Evolutionary conservation across 2,113 vertebrate genomes (phyloP), one percentile per base, ranked within the genome.

Genomic region (Hemiscyllium ocellatum): DNA sequence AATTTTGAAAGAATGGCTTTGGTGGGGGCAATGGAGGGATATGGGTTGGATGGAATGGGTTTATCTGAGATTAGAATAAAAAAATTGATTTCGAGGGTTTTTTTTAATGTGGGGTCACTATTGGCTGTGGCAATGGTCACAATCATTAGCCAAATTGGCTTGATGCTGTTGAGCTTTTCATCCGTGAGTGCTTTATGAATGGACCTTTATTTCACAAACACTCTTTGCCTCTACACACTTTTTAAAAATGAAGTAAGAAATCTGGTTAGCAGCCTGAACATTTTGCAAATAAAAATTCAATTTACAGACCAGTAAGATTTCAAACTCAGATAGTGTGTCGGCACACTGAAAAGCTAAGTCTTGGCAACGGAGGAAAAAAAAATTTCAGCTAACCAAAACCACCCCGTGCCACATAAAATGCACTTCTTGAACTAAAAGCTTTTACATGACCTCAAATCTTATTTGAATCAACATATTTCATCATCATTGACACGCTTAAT

Each of bases 401-500:
- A 33, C 37, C 89, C 52, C 1, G n/a, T 33, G 52, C 50, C 52
- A 61, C 29, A 90, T 33, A 90, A 24, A 90, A 61, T 61, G 5
- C 26, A 22, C 17, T 7, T 42, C 78, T 4, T 42, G 17, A 42
- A 19, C 19, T 37, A 56, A 65, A 4, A 33, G 13, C 52, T 91
- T 65, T 91, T 91, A 61, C 65, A 19, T 7, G 15, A 20, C 12
- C 52, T 90, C 29, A 61, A 90, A 90, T 12, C 86, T 90, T 6
- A 91, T 91, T 66, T 66, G 37, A 91, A 91, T 65, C 56, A 91
- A 66, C 65, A 91, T 66, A 65, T 91, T 66, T 91, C 89, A 66
- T 6, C 65, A 22, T 91, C 17, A 91, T 65, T 33, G 89, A 66
- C 37, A n/a, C 20, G 65, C 13, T 83, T 83, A 42, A 83, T 42